These are phyloP conservation scores for Ennomos erosarius DNA, from an alignment of 2,888 invertebrate species.

Conservation along the genomic window DNA sequence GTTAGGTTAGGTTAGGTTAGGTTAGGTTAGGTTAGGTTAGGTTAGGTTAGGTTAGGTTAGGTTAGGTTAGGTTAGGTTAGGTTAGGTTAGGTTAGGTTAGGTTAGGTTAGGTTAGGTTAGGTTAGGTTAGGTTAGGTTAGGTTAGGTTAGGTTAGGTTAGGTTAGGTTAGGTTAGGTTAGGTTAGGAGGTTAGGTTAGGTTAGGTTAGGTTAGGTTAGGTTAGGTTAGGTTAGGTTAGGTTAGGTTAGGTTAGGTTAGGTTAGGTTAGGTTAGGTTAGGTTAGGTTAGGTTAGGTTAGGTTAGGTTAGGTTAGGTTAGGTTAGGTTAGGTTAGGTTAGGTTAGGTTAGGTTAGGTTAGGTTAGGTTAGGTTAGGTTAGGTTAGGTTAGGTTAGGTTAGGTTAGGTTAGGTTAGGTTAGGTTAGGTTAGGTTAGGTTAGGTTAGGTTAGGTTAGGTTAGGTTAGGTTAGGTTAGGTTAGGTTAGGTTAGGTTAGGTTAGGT, in stretches of 20 bases:
- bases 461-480: slow-evolving; percentile 17
- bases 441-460: no score
- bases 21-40: slow-evolving; percentile 5
- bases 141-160: slow-evolving; percentile 22
- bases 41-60: no score
- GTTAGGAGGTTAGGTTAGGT: slow-evolving; percentile 7
- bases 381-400: slow-evolving; percentile 17
- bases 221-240: slow-evolving; percentile 17
- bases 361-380: no score
- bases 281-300: no score
- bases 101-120: slow-evolving; percentile 5
- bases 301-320: slow-evolving; percentile 17
- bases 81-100: slow-evolving; percentile 33
- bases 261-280: slow-evolving; percentile 15
- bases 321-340: slow-evolving; percentile 33
- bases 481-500: slow-evolving; percentile 33
- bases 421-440: slow-evolving; percentile 15
- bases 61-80: slow-evolving; percentile 22
- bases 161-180: slow-evolving; percentile 33
- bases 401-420: slow-evolving; percentile 33
- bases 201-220: no score
- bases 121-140: no score
- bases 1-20: slow-evolving; percentile 33
- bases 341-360: slow-evolving; percentile 15
- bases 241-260: slow-evolving; percentile 33